Conservation (phyloP, 1,140 invertebrate genomes). For the Schlechtendalia chinensis region DNA sequence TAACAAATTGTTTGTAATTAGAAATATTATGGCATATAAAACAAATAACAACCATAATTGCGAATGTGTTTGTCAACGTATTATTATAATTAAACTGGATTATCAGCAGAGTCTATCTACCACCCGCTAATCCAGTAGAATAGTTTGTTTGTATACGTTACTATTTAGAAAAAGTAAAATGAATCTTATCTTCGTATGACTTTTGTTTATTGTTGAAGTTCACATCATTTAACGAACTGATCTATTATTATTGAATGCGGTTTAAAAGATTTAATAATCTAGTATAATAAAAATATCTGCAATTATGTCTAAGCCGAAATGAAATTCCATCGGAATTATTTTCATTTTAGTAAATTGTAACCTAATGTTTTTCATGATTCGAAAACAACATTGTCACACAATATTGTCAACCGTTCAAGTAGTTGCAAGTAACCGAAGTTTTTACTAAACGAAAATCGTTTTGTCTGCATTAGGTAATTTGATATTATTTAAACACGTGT, state of each 20-base stretch:
- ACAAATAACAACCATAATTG: background rate
- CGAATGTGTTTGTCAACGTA: background rate
- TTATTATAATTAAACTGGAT: background rate
- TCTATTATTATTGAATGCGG: background rate
- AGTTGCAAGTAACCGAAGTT: no score
- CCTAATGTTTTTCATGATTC: no score
- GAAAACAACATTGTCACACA: no score
- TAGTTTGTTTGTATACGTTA: background rate
- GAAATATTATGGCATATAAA: background rate
- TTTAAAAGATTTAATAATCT: background rate
- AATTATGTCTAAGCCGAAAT: no score
- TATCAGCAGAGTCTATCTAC: slow-evolving; percentile 12
- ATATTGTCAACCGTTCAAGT: no score
- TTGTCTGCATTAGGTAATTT: no score
- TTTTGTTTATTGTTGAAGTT: slow-evolving; percentile 2
- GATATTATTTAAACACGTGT: no score
- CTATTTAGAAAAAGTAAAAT: background rate
- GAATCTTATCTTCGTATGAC: background rate
- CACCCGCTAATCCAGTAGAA: background rate
- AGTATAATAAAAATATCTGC: no score
- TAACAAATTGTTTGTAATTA: no score
- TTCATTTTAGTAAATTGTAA: no score
- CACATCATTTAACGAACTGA: background rate
- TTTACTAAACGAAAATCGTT: no score
- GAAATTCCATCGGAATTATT: no score